These are phyloP conservation scores for Oncorhynchus gorbuscha DNA, from an alignment of 2,113 vertebrate species.

Conservation along the genomic window DNA sequence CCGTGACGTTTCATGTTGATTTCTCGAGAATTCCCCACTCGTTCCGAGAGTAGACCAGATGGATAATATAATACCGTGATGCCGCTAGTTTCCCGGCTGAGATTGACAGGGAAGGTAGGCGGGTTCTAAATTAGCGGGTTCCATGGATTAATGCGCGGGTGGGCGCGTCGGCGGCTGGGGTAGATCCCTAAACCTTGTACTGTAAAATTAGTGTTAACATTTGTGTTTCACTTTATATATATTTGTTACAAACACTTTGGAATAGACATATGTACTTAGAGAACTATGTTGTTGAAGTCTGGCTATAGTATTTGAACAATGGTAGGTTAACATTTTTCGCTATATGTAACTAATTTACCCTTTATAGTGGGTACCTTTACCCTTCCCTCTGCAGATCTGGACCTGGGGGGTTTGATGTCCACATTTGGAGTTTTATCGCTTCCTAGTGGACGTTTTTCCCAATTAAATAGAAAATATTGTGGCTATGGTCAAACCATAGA, in stretches of 20 bases:
- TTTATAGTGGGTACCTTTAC: too few species aligned
- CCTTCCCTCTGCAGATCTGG: too few species aligned
- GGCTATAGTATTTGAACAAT: too few species aligned
- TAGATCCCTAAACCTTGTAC: background rate
- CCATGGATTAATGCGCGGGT: constrained; percentile 19
- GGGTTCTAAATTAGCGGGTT: constrained; percentile 8
- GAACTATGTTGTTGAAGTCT: too few species aligned
- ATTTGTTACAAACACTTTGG: too few species aligned
- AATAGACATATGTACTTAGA: too few species aligned
- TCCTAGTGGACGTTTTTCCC: constrained; percentile 7
- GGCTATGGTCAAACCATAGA: too few species aligned
- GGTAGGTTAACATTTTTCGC: too few species aligned
- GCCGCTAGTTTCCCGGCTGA: background rate
- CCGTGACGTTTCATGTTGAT: constrained; percentile 53
- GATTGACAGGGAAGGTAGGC: constrained; percentile 20
- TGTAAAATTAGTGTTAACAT: too few species aligned
- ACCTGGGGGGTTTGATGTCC: too few species aligned
- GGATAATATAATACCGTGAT: background rate
- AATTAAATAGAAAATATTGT: too few species aligned
- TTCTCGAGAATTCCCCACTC: background rate
- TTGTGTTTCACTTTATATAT: background rate
- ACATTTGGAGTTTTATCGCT: constrained; percentile 14
- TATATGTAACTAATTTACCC: too few species aligned
- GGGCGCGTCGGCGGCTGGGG: background rate
- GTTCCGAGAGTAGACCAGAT: background rate